Evolutionary conservation across 2,888 invertebrate species (phyloP).

Genomic region (Mesoligia furuncula): DNA sequence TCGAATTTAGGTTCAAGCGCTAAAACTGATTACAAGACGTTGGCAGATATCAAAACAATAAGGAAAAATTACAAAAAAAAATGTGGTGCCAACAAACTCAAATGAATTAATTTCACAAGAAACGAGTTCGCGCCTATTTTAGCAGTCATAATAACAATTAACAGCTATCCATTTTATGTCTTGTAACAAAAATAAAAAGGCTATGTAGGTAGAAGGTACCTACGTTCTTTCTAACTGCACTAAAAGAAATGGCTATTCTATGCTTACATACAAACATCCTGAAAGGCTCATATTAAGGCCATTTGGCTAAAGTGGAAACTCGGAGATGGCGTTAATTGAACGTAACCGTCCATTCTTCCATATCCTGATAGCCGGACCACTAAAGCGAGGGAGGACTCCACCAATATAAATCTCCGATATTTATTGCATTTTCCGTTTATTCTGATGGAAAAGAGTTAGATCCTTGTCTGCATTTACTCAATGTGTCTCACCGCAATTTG

Average conservation of each 20-base stretch:
- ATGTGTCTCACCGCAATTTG: slow-evolving; percentile 27
- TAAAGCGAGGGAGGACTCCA: slow-evolving; percentile 47
- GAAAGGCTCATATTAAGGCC: slow-evolving; percentile 46
- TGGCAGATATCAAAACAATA: slow-evolving; percentile 2
- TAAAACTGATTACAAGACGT: slow-evolving; percentile 1
- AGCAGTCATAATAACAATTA: slow-evolving; percentile 5
- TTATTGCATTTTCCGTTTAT: slow-evolving; percentile 66
- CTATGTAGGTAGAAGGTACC: too few relatives aligned
- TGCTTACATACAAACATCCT: slow-evolving; percentile 33
- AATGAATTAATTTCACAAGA: neutral
- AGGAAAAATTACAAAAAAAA: neutral
- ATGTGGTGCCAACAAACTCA: neutral
- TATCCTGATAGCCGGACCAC: slow-evolving; percentile 49
- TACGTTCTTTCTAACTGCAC: neutral
- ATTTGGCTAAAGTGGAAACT: slow-evolving; percentile 60
- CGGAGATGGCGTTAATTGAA: slow-evolving; percentile 64
- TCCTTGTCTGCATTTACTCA: slow-evolving; percentile 32
- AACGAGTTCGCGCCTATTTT: slow-evolving; percentile 2
- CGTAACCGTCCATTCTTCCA: slow-evolving; percentile 60
- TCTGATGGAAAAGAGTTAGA: slow-evolving; percentile 48
- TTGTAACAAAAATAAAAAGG: slow-evolving; percentile 1
- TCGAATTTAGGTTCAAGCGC: neutral
- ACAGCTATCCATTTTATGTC: slow-evolving; percentile 6
- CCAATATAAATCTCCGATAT: slow-evolving; percentile 62
- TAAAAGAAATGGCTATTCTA: slow-evolving; percentile 18